Base-by-base conservation (phyloP, 1,140 invertebrate genomes). In the Micrasema minimum region DNA sequence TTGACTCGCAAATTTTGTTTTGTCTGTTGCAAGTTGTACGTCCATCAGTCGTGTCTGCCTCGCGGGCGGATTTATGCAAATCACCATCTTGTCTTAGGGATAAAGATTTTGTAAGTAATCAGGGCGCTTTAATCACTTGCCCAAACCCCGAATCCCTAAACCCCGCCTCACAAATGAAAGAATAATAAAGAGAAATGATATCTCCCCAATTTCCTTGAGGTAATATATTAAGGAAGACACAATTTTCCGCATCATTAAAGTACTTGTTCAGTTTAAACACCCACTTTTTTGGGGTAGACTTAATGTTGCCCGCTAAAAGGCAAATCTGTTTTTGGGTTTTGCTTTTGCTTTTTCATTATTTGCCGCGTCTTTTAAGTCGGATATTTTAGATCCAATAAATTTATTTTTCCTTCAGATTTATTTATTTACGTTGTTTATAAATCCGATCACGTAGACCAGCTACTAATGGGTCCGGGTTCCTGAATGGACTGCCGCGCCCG, bases 201-300 rank as follows among this genome's bases (percentile, higher is more conserved):
- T 38, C 20, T 57, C 11, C 53, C 31, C 53, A 31, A 14, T 14
- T 12, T 20, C 12, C 12, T 22, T 1, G 1, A 16, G 53, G 26
- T 57, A 14, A 37, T 57, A 38, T 57, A 14, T 35, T 31, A 57
- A 12, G 4, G 31, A 37, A n/a, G 53, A 35, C 18, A 57, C 53
- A 57, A 57, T 57, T 57, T 57, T 57, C 53, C 53, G 53, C 53
- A 38, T 57, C 53, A 57, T 57, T 55, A 35, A 57, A 57, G 31
- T 38, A 12, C 2, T 57, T 57, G 53, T 57, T 57, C 37, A 57
- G 35, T 57, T 57, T 57, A 35, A 35, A 57, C 31, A 31, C 37
- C 10, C 20, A 37, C 12, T 57, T 57, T 37, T 57, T 14, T n/a
- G 53, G 37, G 26, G 26, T 31, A 35, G 53, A 57, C 37, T 57